Evolutionary conservation across 2,888 invertebrate species (phyloP).

Genomic region (Crossocerus cetratus): DNA sequence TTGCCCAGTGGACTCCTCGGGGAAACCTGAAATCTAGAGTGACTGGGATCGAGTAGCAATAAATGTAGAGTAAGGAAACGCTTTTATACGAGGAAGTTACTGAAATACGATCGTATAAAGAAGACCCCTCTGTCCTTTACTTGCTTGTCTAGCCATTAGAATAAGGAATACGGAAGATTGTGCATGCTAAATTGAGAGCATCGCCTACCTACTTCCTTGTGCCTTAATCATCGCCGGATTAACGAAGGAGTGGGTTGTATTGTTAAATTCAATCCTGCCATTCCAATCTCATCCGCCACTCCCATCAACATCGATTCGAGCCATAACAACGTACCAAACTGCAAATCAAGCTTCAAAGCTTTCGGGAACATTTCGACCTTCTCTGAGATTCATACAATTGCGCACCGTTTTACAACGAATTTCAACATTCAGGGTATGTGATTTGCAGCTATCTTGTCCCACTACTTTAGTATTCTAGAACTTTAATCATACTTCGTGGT

Average conservation of each 20-base stretch:
- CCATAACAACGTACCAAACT: constrained; percentile 40
- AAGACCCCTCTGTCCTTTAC: too few relatives aligned
- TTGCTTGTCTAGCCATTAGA: not conserved
- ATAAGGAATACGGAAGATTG: constrained; percentile 37
- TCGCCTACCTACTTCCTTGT: too few relatives aligned
- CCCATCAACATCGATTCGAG: constrained; percentile 26
- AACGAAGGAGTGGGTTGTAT: constrained; percentile 28
- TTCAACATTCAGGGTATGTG: not conserved
- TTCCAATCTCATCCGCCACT: constrained; percentile 3
- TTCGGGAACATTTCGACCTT: not conserved
- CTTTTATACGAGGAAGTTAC: constrained; percentile 14
- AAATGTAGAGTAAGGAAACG: constrained; percentile 33
- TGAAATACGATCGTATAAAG: too few relatives aligned
- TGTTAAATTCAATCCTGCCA: constrained; percentile 40
- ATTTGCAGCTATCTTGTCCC: too few relatives aligned
- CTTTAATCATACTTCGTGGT: too few relatives aligned
- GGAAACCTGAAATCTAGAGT: constrained; percentile 19
- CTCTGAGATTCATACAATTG: not conserved
- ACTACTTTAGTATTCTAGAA: too few relatives aligned
- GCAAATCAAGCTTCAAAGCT: constrained; percentile 8
- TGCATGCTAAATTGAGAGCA: too few relatives aligned
- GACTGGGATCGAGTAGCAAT: constrained; percentile 24
- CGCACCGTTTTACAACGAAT: constrained; percentile 13
- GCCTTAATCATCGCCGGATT: constrained; percentile 46
- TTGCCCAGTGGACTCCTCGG: constrained; percentile 13